Base-by-base conservation (phyloP, 2,113 vertebrate genomes). In the Chamaetylas fuelleborni region DNA sequence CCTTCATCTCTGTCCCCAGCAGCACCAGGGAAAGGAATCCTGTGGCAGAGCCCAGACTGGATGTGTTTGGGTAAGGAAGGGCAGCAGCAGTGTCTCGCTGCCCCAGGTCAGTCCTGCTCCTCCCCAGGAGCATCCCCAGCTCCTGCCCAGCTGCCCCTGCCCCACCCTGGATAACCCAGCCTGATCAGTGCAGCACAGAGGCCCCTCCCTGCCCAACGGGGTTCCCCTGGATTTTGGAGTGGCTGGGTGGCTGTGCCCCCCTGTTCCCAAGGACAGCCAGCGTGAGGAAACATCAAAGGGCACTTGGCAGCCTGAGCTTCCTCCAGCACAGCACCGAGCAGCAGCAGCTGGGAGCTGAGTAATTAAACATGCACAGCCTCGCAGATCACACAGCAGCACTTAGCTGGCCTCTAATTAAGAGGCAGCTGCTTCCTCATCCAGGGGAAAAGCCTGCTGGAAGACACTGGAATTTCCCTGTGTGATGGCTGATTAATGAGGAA, bases 371-470 rank as follows among this genome's bases (percentile, higher is more conserved):
- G 93, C 76, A 95, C 56, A 80, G 22, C 82, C 88, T 67, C 11
- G 0, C 28, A 6, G 90, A 86, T 95, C 93, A 92, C 85, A 94
- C 53, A 7, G 67, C 51, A 92, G 82, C 94, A 70, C 72, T 96
- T 94, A 78, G 60, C 88, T 51, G 47, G 69, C 82, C 88, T 60
- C 94, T 94, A 90, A 96, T 95, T 96, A 96, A 96, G 93, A 96
- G 94, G 92, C 82, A 95, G 82, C 56, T 86, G 85, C 94, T 86
- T 88, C 78, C 90, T 85, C 60, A 80, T 70, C 42, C 45, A 23
- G 71, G 61, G 29, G 67, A 94, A 45, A 78, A 87, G 47, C 57
- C 73, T 93, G 51, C 51, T 74, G 13, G 73, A 84, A 89, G 73
- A 67, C 91, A 47, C 43, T 51, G 31, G 66, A n/a, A 86, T 83